These are phyloP conservation scores for Strigamia maritima DNA, from an alignment of 2,888 invertebrate species.

Conservation along the genomic window DNA sequence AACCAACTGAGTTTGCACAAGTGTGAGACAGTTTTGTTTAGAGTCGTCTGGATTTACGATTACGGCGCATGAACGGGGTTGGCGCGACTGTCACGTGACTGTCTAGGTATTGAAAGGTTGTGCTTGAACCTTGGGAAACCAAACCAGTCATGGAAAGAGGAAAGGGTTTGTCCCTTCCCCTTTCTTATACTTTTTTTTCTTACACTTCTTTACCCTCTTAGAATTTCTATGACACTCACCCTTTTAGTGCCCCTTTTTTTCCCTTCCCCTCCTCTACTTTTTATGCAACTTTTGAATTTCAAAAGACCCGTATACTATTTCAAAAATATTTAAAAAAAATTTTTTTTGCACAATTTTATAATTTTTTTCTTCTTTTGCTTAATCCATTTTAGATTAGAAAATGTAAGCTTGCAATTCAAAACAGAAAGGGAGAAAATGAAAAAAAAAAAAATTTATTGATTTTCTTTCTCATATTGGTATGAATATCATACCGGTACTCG, in stretches of 20 bases:
- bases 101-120: conserved; percentile 34
- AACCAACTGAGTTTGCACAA: background rate
- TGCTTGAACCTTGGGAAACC: conserved; percentile 12
- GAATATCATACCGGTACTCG: background rate
- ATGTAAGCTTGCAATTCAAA: background rate
- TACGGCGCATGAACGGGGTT: conserved; percentile 11
- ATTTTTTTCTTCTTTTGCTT: background rate
- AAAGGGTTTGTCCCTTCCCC: conserved; percentile 12
- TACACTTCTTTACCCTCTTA: background rate
- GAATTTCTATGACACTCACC: background rate
- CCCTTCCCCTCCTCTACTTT: background rate
- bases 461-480: background rate
- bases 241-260: background rate
- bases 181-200: background rate
- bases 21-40: conserved; percentile 18
- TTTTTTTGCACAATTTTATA: background rate
- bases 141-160: conserved; percentile 24
- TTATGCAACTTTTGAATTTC: background rate
- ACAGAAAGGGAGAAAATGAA: background rate
- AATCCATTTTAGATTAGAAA: background rate
- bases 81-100: conserved; percentile 32
- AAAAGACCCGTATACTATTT: background rate
- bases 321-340: background rate
- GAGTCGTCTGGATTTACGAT: conserved; percentile 18
- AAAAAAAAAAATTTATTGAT: background rate